Conservation (phyloP, 2,113 vertebrate genomes). For the Raja brachyura region DNA sequence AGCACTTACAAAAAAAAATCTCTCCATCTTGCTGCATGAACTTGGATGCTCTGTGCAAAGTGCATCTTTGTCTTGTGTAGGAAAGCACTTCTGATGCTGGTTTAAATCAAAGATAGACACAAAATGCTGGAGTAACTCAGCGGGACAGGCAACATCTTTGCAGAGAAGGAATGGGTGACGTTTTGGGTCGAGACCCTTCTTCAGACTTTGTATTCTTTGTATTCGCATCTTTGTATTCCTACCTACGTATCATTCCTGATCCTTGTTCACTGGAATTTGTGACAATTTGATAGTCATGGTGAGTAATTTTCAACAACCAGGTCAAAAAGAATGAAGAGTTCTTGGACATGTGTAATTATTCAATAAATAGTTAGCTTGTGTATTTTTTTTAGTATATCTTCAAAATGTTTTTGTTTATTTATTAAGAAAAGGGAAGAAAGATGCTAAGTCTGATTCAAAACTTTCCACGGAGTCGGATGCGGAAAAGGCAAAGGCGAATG, state of each 20-base stretch:
- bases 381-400: neutral
- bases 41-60: neutral
- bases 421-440: constrained; percentile 55
- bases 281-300: neutral
- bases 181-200: too few species aligned
- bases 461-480: constrained; percentile 53
- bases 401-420: constrained; percentile 9
- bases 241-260: neutral
- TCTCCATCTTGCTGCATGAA: neutral
- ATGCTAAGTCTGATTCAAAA: constrained; percentile 51
- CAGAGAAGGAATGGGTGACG: too few species aligned
- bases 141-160: too few species aligned
- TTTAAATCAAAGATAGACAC: too few species aligned
- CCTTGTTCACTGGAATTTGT: neutral
- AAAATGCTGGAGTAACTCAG: too few species aligned
- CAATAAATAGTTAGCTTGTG: neutral
- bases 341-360: neutral
- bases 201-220: too few species aligned
- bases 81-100: too few species aligned
- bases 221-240: too few species aligned
- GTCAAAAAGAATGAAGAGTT: neutral
- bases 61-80: too few species aligned
- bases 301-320: neutral
- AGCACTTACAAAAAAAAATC: neutral
- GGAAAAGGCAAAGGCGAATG: constrained; percentile 61